A percentile compares a stretch with the other conserved stretches of the same genome.
These are phyloP conservation scores for Pinctada fucata DNA, from an alignment of 2,888 invertebrate genomes.

Conservation along the genomic window DNA sequence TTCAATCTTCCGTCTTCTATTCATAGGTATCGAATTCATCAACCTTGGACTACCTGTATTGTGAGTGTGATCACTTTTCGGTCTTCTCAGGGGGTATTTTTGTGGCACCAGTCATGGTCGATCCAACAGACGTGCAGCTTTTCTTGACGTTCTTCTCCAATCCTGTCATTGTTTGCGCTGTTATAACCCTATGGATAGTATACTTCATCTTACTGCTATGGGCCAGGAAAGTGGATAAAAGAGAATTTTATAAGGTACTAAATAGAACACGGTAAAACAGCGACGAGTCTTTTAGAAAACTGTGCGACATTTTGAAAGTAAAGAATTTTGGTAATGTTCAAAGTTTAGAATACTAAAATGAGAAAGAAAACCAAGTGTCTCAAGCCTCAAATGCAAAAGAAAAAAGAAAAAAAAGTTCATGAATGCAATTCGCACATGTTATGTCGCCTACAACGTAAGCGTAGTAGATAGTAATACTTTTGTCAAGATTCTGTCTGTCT, in stretches of 20 bases:
- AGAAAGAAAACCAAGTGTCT: not conserved
- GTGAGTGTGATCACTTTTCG: conserved; percentile 60
- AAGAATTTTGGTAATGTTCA: too few species aligned
- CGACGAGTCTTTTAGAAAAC: too few species aligned
- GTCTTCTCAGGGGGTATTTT: conserved; percentile 61
- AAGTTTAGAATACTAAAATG: not conserved
- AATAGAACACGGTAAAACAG: not conserved
- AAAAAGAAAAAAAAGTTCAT: too few species aligned
- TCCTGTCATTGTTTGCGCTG: conserved; percentile 61
- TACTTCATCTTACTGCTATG: conserved; percentile 62
- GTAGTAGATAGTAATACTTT: too few species aligned
- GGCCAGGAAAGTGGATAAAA: conserved; percentile 57
- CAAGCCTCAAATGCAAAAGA: not conserved
- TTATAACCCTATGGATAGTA: conserved; percentile 58
- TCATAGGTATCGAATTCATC: conserved; percentile 49
- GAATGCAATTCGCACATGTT: too few species aligned
- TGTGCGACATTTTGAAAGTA: too few species aligned
- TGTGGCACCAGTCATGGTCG: conserved; percentile 57
- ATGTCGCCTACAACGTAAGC: too few species aligned
- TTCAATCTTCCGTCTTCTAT: not conserved
- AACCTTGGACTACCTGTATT: conserved; percentile 47
- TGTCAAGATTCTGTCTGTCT: too few species aligned
- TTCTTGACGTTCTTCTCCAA: conserved; percentile 68
- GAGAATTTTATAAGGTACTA: conserved; percentile 55
- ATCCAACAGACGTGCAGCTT: conserved; percentile 57